phyloP scores from a whole-genome alignment of 2,888 invertebrate species.

The Myathropa florea region DNA sequence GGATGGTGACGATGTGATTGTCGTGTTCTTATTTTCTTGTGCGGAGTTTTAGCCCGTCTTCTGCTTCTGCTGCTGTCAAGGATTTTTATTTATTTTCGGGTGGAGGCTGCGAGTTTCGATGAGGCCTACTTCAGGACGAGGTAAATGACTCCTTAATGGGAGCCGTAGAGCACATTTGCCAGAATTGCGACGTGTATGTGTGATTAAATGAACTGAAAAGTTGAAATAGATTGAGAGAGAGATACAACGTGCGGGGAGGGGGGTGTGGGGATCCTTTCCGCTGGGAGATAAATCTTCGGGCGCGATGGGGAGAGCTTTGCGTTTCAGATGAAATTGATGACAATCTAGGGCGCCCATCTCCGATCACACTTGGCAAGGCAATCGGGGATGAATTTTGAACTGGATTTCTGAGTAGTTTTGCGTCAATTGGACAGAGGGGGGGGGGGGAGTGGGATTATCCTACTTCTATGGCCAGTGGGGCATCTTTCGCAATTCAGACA shows the following conservation, averaged over 20 bases:
- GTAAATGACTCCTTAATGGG: constrained; percentile 63
- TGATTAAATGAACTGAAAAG: constrained; percentile 64
- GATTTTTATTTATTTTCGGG: constrained; percentile 8
- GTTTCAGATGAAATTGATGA: background rate
- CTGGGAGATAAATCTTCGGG: constrained; percentile 40
- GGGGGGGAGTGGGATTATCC: background rate
- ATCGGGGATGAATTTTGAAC: background rate
- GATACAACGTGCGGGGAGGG: background rate
- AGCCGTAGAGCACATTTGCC: constrained; percentile 59
- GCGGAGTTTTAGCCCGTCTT: constrained; percentile 19
- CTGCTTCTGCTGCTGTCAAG: background rate
- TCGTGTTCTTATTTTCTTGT: constrained; percentile 31
- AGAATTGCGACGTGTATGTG: constrained; percentile 56
- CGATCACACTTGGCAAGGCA: background rate
- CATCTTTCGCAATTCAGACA: too few relatives aligned
- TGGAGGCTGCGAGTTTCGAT: background rate
- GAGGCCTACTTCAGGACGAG: constrained; percentile 49
- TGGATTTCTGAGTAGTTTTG: background rate
- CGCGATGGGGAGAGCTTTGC: background rate
- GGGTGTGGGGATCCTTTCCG: constrained; percentile 9
- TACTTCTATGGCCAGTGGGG: too few relatives aligned
- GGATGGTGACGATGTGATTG: constrained; percentile 65
- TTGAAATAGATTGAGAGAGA: constrained; percentile 1
- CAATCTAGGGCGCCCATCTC: background rate
- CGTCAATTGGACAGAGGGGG: background rate